Evolutionary conservation across 2,113 vertebrate genomes (phyloP).

Genomic region (Bostrychus sinensis): DNA sequence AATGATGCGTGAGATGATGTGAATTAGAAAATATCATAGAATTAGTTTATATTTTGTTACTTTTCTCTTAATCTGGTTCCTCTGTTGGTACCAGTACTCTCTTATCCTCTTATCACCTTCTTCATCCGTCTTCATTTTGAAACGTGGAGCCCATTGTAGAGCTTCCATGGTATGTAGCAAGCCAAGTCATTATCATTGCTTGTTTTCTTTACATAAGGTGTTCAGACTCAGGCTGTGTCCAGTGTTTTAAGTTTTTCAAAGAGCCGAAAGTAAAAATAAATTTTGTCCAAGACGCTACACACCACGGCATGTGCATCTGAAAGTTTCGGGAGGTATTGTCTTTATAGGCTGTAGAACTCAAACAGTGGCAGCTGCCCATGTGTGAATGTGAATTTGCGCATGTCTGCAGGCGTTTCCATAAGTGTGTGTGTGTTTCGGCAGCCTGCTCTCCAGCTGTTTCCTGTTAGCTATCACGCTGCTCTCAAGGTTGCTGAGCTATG

Average conservation of each 20-base stretch:
- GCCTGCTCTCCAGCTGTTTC: conserved; percentile 78
- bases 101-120: background rate
- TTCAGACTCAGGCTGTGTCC: conserved; percentile 11
- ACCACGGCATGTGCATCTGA: conserved; percentile 15
- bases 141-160: too few species aligned
- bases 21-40: too few species aligned
- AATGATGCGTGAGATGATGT: too few species aligned
- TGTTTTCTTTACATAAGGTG: conserved; percentile 24
- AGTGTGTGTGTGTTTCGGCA: conserved; percentile 43
- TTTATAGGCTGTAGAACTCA: conserved; percentile 49
- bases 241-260: conserved; percentile 21
- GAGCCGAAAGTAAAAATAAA: conserved; percentile 11
- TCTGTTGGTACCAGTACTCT: background rate
- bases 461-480: conserved; percentile 75
- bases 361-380: conserved; percentile 68
- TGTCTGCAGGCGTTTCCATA: conserved; percentile 60
- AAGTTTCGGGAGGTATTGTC: conserved; percentile 48
- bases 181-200: conserved; percentile 31
- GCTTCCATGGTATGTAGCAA: background rate
- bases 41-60: background rate
- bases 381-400: conserved; percentile 52
- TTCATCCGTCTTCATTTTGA: background rate
- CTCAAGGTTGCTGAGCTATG: conserved; percentile 59
- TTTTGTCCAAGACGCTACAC: conserved; percentile 23
- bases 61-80: background rate